Evolutionary conservation across 2,113 vertebrate genomes (phyloP).

Genomic region (Carollia perspicillata): DNA sequence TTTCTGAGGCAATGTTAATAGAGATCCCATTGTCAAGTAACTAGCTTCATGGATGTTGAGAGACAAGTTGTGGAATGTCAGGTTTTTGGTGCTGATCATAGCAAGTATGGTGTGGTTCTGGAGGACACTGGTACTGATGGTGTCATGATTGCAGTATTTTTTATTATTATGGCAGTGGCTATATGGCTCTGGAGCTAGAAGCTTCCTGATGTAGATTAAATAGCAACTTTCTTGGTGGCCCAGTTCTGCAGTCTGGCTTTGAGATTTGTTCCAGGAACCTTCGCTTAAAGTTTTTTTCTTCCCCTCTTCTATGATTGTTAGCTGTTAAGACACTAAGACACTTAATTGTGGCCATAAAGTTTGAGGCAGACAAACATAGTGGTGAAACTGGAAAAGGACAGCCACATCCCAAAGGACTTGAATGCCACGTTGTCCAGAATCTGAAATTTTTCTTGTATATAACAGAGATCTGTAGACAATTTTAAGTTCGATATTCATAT

Average conservation of each 20-base stretch:
- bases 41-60: not conserved
- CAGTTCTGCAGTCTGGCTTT: not conserved
- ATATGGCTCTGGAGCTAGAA: not conserved
- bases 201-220: not conserved
- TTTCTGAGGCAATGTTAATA: not conserved
- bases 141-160: not conserved
- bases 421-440: not conserved
- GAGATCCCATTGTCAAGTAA: not conserved
- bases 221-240: not conserved
- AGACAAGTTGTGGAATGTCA: not conserved
- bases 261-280: not conserved
- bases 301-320: not conserved
- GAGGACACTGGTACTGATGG: not conserved
- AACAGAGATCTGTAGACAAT: not conserved
- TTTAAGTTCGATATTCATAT: not conserved
- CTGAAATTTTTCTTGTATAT: not conserved
- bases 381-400: not conserved
- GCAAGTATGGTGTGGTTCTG: not conserved
- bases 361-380: not conserved
- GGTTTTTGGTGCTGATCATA: not conserved
- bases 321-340: not conserved
- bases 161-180: not conserved
- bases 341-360: not conserved
- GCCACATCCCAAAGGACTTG: not conserved
- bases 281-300: not conserved